phyloP scores from a whole-genome alignment of 2,113 vertebrate genomes.

The Takifugu bimaculatus region DNA sequence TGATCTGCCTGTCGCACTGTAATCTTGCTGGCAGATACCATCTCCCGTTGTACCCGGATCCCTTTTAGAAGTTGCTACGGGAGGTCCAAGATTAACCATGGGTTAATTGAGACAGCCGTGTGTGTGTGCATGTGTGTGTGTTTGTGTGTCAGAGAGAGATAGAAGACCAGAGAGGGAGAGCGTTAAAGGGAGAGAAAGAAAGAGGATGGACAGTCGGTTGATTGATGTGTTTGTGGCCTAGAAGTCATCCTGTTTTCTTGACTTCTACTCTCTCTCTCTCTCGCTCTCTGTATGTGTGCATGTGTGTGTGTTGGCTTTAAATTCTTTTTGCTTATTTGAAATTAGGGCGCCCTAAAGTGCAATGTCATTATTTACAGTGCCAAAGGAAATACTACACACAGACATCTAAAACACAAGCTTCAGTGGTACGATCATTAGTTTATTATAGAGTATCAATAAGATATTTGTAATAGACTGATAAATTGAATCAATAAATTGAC shows the following conservation, averaged over 20 bases:
- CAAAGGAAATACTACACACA: no score
- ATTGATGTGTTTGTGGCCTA: constrained; percentile 77
- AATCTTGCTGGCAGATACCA: constrained; percentile 95
- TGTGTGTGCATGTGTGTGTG: constrained; percentile 26
- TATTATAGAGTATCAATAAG: no score
- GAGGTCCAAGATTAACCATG: constrained; percentile 84
- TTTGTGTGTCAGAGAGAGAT: constrained; percentile 31
- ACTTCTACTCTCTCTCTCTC: constrained; percentile 40
- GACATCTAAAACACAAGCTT: no score
- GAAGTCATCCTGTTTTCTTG: constrained; percentile 72
- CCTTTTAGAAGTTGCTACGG: constrained; percentile 82
- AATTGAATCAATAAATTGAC: no score
- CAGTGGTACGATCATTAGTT: no score
- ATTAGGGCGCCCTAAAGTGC: constrained; percentile 56
- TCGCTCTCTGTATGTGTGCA: neutral
- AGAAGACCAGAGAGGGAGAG: constrained; percentile 34
- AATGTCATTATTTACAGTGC: constrained; percentile 13
- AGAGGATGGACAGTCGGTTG: constrained; percentile 66
- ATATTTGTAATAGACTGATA: no score
- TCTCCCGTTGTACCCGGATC: constrained; percentile 83
- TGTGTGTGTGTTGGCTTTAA: neutral
- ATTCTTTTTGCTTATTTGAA: constrained; percentile 63
- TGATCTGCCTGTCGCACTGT: constrained; percentile 89
- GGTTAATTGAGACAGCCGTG: constrained; percentile 85
- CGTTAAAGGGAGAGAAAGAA: constrained; percentile 25